phyloP scores from a whole-genome alignment of 2,113 vertebrate species.

The Accipiter cooperii region DNA sequence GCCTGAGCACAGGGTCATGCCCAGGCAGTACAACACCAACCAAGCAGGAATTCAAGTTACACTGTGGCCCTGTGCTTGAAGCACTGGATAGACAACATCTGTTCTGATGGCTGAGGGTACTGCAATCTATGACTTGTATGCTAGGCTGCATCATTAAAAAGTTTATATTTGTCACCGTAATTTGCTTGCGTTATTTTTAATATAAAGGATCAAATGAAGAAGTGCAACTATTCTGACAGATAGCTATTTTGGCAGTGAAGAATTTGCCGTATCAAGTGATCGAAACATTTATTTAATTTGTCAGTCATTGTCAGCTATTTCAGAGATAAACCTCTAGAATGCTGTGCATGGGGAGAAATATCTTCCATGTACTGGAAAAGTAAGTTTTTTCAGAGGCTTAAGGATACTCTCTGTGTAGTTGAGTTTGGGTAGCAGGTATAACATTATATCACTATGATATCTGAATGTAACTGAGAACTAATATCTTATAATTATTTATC shows the following conservation, averaged over 20 bases:
- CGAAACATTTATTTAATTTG: slow-evolving; percentile 20
- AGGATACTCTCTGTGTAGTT: not conserved
- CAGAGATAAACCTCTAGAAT: not conserved
- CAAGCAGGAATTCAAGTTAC: not conserved
- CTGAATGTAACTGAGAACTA: not conserved
- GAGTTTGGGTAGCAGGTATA: not conserved
- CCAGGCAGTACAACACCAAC: not conserved
- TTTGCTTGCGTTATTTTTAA: not conserved
- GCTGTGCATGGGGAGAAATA: not conserved
- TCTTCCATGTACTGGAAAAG: not conserved
- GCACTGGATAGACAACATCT: not conserved
- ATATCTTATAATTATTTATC: not conserved
- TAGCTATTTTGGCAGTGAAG: not conserved
- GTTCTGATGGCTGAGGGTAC: not conserved
- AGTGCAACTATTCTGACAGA: not conserved
- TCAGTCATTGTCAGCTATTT: not conserved
- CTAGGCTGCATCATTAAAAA: not conserved
- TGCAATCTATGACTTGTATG: not conserved
- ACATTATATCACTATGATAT: not conserved
- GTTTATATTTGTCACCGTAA: not conserved
- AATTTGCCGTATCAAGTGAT: not conserved
- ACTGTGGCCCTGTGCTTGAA: not conserved
- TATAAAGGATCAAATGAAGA: not conserved
- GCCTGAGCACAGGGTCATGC: not conserved
- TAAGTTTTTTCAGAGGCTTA: not conserved